Base-by-base conservation (phyloP, 30 jellyfish, hydroid and myxozoan species). In the Turritopsis dohrnii region DNA sequence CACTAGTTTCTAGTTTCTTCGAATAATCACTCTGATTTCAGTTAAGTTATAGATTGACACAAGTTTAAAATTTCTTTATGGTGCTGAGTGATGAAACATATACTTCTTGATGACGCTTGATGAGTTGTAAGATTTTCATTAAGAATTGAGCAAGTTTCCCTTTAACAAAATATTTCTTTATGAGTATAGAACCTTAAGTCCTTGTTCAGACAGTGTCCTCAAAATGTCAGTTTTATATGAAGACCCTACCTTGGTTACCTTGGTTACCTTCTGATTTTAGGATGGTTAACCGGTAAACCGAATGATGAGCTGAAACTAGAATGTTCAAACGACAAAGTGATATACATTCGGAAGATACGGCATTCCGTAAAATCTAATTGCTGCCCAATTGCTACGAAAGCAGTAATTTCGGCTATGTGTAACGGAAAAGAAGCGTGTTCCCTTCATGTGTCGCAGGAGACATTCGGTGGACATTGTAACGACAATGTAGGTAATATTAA, bases 401-500 rank as follows among this genome's bases (percentile, higher is more conserved):
- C 52, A 7, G 84, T 76, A 28, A 22, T 76, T 13, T 28, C 71
- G 16, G 84, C 84, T 18, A 76, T 76, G 28, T 76, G 84, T 23
- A 54, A 76, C 16, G 84, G 84, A 16, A 52, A 76, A 52, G 66
- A 5, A 19, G 28, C 19, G 28, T 76, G 84, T 54, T 18, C 17
- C 22, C 22, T 76, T 3, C 29, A 3, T 76, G 72, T 76, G 66
- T 13, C 84, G 1, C 54, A 29, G 18, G 3, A 28, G 13, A 52
- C 75, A 3, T 52, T 76, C 52, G 84, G 84, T 19, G 84, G 84
- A 1, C 84, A 76, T 52, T 76, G 84, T 28, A 28, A 52, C 29
- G 74, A 16, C 28, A 18, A 19, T 19, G 72, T 76, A 1, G 84
- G 84, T 52, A 54, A 28, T 1, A 19, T 52, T 18, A 27, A 65